phyloP scores from a whole-genome alignment of 1,140 invertebrate genomes.

The Cardiocondyla obscurior region DNA sequence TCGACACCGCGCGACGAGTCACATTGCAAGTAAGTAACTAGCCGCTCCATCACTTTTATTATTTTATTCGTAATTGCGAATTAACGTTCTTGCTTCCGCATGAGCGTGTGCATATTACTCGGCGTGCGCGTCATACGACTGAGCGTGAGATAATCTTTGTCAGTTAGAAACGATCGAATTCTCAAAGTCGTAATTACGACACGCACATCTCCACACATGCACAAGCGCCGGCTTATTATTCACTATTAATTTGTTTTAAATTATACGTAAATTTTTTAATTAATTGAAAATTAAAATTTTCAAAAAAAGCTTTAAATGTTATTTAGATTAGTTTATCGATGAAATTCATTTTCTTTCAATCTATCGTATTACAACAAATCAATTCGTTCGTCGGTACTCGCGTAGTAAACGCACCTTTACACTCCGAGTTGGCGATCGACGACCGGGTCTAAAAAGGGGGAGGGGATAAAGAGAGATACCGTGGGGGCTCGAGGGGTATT shows the following conservation, averaged over 20 bases:
- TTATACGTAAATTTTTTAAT: not conserved
- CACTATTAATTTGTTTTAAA: not conserved
- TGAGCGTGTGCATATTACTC: constrained; percentile 8
- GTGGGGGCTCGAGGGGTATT: not conserved
- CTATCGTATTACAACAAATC: constrained; percentile 21
- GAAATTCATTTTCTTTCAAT: not conserved
- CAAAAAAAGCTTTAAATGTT: not conserved
- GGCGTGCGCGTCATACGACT: constrained; percentile 35
- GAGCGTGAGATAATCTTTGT: constrained; percentile 43
- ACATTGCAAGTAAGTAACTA: constrained; percentile 93
- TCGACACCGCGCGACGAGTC: constrained; percentile 89
- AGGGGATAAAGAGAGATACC: constrained; percentile 23
- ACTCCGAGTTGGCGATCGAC: constrained; percentile 43
- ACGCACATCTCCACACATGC: not conserved
- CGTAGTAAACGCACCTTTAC: constrained; percentile 43
- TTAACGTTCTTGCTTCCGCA: not conserved
- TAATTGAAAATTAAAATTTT: not conserved
- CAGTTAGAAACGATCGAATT: not conserved
- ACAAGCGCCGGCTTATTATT: not conserved
- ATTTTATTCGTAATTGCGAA: constrained; percentile 48
- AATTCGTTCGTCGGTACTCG: constrained; percentile 9
- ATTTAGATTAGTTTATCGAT: not conserved
- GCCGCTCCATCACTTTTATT: constrained; percentile 16
- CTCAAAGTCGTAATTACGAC: not conserved
- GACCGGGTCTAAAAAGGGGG: not conserved